A percentile compares a stretch with the other conserved stretches of the same genome.
These are phyloP conservation scores for Drosophila anomalata DNA, from an alignment of 2,888 invertebrate genomes.

Conservation along the genomic window DNA sequence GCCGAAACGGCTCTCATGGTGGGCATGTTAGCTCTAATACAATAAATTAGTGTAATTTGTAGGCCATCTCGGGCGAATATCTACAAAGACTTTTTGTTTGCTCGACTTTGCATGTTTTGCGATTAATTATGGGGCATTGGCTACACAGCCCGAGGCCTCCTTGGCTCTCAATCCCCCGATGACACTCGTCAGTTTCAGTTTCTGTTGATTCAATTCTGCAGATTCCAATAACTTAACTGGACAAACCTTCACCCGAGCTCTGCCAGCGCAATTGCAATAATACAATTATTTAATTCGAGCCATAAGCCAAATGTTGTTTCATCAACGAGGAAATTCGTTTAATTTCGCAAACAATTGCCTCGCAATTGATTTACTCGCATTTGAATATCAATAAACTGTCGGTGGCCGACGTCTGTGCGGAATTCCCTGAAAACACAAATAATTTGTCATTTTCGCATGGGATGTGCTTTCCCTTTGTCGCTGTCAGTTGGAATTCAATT, in stretches of 20 bases:
- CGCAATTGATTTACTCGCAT: constrained; percentile 24
- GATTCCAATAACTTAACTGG: background rate
- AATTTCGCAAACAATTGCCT: constrained; percentile 29
- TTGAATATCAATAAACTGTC: constrained; percentile 14
- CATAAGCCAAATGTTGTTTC: constrained; percentile 11
- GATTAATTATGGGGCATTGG: background rate
- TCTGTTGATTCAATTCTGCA: background rate
- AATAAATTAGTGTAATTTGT: constrained; percentile 26
- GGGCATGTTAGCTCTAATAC: constrained; percentile 17
- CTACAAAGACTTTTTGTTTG: background rate
- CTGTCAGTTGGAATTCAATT: constrained; percentile 49
- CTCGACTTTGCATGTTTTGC: constrained; percentile 5
- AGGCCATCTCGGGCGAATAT: constrained; percentile 3
- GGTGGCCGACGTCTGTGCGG: background rate
- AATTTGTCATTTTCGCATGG: constrained; percentile 25
- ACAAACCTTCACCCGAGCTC: background rate
- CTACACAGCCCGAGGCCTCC: too few relatives aligned
- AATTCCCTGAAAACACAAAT: constrained; percentile 23
- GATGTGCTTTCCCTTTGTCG: constrained; percentile 17
- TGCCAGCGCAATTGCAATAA: background rate
- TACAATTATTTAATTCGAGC: constrained; percentile 11
- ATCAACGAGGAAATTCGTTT: constrained; percentile 15
- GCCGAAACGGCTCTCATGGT: background rate
- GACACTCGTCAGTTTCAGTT: background rate
- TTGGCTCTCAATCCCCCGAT: background rate